Evolutionary conservation across 2,113 vertebrate species (phyloP), one percentile per base, ranked within the genome.

Genomic region (Xiphorhynchus elegans): DNA sequence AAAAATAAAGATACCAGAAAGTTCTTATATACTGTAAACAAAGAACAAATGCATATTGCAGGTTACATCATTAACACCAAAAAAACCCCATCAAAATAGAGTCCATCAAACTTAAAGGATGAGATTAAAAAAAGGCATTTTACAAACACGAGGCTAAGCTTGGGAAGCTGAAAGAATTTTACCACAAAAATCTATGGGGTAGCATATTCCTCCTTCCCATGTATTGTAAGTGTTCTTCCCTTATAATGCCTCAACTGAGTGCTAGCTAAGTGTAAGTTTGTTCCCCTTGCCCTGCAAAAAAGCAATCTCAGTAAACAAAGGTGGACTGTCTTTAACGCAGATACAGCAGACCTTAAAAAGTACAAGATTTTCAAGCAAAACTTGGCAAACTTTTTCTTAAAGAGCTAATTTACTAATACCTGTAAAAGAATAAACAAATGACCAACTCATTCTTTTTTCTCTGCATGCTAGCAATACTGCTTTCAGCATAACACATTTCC

Each of bases 81-180:
- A 40, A 5, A 35, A 18, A 3, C 1, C 6, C 1, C 3, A 8
- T 19, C 17, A 29, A 50, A 66, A 63, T 0, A 49, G 37, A 90
- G 8, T 25, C 15, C 15, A 59, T 35, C 9, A 1, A 58, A 70
- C 42, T 55, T 53, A 81, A 81, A 81, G 84, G 42, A 31, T 59
- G 59, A 3, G 25, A 62, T 52, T 52, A 46, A 70, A 33, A 40
- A 72, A 63, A 55, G 4, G 19, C 16, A 40, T 49, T 40, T 60
- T 21, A 70, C 64, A 94, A 86, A 67, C 17, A 8, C 76, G 18
- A 93, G 26, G 46, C 31, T 69, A 60, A 85, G 16, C 44, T 78
- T 90, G 23, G 60, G 69, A 85, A 59, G 42, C 16, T 66, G 49
- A 79, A 75, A 63, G 46, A 64, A 20, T 60, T 93, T 69, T 62